Conservation (phyloP, 2,797 vertebrate species). For the Naso thynnoides region DNA sequence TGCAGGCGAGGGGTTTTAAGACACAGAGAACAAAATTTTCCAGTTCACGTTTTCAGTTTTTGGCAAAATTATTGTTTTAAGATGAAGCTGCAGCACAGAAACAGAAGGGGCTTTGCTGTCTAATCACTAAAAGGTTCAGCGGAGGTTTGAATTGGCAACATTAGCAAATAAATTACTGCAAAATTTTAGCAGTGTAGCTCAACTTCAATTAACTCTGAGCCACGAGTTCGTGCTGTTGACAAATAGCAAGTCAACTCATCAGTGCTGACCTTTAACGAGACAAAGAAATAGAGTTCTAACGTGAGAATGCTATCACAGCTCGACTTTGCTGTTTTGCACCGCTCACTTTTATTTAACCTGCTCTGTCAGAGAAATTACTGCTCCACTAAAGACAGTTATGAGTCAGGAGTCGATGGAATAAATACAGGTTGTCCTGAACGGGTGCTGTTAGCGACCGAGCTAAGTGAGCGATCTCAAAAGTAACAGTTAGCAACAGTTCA, state of each 20-base stretch:
- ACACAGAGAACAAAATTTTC: conserved; percentile 29
- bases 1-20: conserved; percentile 65
- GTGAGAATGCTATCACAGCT: not conserved
- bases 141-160: not conserved
- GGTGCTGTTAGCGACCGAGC: not conserved
- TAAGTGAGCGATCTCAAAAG: too few species aligned
- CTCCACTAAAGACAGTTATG: not conserved
- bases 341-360: not conserved
- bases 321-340: not conserved
- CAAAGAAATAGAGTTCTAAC: not conserved
- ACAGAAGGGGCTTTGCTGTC: conserved; percentile 13
- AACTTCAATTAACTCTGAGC: not conserved
- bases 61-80: conserved; percentile 1
- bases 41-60: conserved; percentile 2
- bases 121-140: not conserved
- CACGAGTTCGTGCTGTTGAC: not conserved
- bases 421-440: not conserved
- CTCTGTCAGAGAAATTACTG: not conserved
- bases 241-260: not conserved
- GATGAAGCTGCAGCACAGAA: conserved; percentile 20
- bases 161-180: not conserved
- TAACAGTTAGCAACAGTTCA: too few species aligned
- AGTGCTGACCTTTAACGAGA: not conserved
- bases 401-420: not conserved
- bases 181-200: not conserved